Conservation (phyloP, 2,797 vertebrate genomes). For the Pipistrellus pipistrellus region DNA sequence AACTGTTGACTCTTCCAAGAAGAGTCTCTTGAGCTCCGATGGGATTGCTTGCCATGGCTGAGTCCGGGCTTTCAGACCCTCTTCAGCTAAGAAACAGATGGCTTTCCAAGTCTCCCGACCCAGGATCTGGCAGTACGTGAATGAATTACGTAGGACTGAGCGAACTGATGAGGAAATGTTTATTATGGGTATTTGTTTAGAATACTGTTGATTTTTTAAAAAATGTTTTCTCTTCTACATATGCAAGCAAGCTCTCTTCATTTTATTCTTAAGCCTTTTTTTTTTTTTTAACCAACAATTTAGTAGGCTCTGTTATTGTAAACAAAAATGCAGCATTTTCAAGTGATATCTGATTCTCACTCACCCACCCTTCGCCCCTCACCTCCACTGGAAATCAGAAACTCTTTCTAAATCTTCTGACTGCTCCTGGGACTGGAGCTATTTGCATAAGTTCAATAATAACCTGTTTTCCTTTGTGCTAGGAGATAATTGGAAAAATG, state of each 20-base stretch:
- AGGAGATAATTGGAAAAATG: background rate
- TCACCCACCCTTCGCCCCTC: background rate
- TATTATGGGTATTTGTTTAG: background rate
- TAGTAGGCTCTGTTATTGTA: background rate
- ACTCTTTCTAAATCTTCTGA: background rate
- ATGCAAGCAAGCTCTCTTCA: background rate
- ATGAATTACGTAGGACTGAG: slow-evolving; percentile 10
- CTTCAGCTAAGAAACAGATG: background rate
- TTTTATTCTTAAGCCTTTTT: background rate
- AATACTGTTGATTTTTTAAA: background rate
- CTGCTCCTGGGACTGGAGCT: background rate
- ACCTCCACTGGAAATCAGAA: background rate
- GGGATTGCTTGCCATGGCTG: background rate
- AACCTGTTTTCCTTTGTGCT: background rate
- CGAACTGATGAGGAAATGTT: background rate
- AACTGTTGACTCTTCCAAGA: slow-evolving; percentile 50
- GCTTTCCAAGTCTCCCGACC: background rate
- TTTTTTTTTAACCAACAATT: background rate
- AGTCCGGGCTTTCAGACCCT: slow-evolving; percentile 22
- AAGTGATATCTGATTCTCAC: background rate
- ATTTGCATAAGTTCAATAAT: background rate
- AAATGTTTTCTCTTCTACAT: background rate
- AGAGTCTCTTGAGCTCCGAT: background rate
- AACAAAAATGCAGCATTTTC: background rate
- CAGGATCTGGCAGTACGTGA: background rate